These are phyloP conservation scores for Heteronetta atricapilla DNA, from an alignment of 2,113 vertebrate genomes.

Conservation along the genomic window DNA sequence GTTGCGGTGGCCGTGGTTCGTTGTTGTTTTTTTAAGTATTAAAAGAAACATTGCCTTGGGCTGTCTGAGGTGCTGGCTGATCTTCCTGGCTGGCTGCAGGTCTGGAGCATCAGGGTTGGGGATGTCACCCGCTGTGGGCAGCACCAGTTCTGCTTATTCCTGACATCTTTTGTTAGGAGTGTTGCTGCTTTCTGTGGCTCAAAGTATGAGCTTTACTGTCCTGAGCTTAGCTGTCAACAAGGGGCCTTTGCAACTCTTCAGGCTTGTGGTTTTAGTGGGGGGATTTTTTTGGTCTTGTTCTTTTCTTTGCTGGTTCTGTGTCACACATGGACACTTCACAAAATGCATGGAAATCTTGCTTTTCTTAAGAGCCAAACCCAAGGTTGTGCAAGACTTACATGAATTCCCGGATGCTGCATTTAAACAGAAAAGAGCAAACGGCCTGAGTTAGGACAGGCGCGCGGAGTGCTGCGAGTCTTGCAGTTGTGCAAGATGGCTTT, in stretches of 20 bases:
- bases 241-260: too few relatives aligned
- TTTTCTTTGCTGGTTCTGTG: background rate
- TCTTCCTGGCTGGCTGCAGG: background rate
- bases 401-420: background rate
- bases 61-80: accelerated
- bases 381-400: background rate
- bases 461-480: accelerated
- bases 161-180: background rate
- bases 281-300: background rate
- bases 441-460: accelerated
- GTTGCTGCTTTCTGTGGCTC: background rate
- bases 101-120: background rate
- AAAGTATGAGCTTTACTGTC: background rate
- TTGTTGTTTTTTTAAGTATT: background rate
- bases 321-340: background rate
- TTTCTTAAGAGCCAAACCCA: background rate
- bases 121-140: background rate
- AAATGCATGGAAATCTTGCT: background rate
- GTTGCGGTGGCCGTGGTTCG: background rate
- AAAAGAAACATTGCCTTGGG: background rate
- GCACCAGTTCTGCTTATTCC: background rate
- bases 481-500: background rate
- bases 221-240: too few relatives aligned
- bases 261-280: background rate
- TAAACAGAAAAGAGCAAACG: background rate